Base-by-base conservation (phyloP, 2,888 invertebrate species). In the Chorisops tibialis region DNA sequence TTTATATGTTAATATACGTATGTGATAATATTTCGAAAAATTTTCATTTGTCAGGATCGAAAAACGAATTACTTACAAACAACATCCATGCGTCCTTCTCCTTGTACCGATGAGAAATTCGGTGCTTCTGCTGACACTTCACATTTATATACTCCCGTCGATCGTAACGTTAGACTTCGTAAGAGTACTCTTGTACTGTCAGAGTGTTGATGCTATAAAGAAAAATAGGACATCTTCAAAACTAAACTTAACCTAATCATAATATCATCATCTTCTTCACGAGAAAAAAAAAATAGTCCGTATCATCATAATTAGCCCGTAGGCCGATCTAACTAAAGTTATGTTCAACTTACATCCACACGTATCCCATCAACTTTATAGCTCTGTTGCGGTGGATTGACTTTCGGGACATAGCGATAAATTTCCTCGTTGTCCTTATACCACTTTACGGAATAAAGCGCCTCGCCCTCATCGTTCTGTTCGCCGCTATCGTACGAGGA, bases 341-440 rank as follows among this genome's bases (percentile, higher is more conserved):
- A 14, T 38, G 14, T 50, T 12, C 4, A 39, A 83, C 85, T 83
- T 78, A 85, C 85, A 71, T 84, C 84, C 47, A 86, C 84, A 69
- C 81, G 79, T 60, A 85, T 80, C 37, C 85, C 86, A 67, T 85
- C 85, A 56, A 85, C 81, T 71, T 83, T 82, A 78, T 88, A 90
- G 65, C 87, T 86, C 73, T 83, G 85, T 71, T 87, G 85, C 66
- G 85, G 85, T 7, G 88, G 87, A 66, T 83, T 82, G 67, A 83
- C 84, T 74, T 87, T 87, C 61, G 89, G 90, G 75, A 90, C 85
- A 75, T 82, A 90, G 70, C 89, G 82, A 80, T 89, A 91, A 79
- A 91, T 90, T 77, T 91, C 91, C 72, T 89, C 89, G 78, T 89
- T 87, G 78, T 90, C 90, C 75, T 89, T 86, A 80, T 90, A 90